Evolutionary conservation across 2,888 invertebrate genomes (phyloP), one percentile per base, ranked within the genome.

Genomic region (Andrena flavipes): DNA sequence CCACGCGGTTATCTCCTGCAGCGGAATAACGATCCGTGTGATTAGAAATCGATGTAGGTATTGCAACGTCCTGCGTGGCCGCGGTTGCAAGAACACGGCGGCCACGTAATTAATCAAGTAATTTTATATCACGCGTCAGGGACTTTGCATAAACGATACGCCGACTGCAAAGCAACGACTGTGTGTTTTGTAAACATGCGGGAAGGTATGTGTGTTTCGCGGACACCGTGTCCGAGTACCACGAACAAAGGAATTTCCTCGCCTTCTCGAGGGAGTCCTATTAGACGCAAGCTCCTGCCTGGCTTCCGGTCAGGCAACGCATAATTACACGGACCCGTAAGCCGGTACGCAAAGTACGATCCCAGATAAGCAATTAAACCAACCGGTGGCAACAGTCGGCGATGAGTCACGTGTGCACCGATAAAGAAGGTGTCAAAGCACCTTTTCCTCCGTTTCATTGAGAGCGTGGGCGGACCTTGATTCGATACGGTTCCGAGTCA

Each of bases 221-320:
- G 80, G 65, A 30, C 33, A 67, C 20, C n/a, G n/a, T 30, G 75
- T 20, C n/a, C 10, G 1, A 35, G 7, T n/a, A 13, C 6, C 6
- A 4, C 48, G 54, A 63, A 82, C 82, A 76, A 76, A 79, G 62
- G 64, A 69, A 76, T 80, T 79, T 81, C 77, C 82, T 76, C 10
- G 63, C 33, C 69, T 72, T 72, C 75, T 68, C 82, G 68, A 67
- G 64, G 77, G 84, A 84, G 84, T 87, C 80, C 85, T 65, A 79
- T 81, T 63, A 62, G 56, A 29, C 56, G 78, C 26, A 68, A 82
- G 79, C 65, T 71, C 79, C 49, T 16, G 13, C 63, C 56, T 23
- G 8, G 87, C 85, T 91, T 92, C 91, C 92, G 91, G 91, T 90
- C 91, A 89, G 90, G 89, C 87, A 88, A 90, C 87, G 90, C 85